phyloP scores from a whole-genome alignment of 2,888 invertebrate genomes.

The Lasioglossum marginatum region DNA sequence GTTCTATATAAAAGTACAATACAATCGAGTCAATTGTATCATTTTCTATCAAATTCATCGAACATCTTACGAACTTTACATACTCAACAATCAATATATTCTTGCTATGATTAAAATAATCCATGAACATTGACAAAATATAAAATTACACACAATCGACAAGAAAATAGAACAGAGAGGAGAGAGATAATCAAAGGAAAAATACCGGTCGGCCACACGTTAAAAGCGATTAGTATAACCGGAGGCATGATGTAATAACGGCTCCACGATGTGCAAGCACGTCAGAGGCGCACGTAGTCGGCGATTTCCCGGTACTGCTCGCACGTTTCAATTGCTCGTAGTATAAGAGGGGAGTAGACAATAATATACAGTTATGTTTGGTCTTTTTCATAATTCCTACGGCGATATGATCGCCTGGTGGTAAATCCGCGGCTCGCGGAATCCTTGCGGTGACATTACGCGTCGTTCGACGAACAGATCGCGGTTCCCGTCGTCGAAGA shows the following conservation, averaged over 20 bases:
- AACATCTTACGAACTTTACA: no score
- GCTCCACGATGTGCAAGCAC: not conserved
- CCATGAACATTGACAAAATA: not conserved
- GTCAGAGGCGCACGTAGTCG: not conserved
- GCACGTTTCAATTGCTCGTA: not conserved
- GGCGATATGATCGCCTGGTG: slow-evolving; percentile 76
- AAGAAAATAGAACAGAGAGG: not conserved
- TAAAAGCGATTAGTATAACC: not conserved
- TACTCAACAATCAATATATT: no score
- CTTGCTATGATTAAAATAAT: not conserved
- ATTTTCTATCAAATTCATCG: no score
- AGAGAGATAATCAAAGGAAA: not conserved
- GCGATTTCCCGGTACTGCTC: not conserved
- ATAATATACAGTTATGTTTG: slow-evolving; percentile 14
- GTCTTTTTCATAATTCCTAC: slow-evolving; percentile 59
- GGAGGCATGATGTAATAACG: no score
- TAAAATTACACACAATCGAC: not conserved
- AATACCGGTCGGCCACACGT: not conserved
- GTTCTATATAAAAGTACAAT: no score
- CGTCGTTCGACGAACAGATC: slow-evolving; percentile 67
- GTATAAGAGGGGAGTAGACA: not conserved
- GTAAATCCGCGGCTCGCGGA: slow-evolving; percentile 82
- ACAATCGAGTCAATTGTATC: no score
- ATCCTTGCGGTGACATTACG: slow-evolving; percentile 81
- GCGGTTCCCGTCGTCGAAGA: slow-evolving; percentile 53